Evolutionary conservation across 92 coral and sea anemone species (phyloP).

Genomic region (Metridium senile): DNA sequence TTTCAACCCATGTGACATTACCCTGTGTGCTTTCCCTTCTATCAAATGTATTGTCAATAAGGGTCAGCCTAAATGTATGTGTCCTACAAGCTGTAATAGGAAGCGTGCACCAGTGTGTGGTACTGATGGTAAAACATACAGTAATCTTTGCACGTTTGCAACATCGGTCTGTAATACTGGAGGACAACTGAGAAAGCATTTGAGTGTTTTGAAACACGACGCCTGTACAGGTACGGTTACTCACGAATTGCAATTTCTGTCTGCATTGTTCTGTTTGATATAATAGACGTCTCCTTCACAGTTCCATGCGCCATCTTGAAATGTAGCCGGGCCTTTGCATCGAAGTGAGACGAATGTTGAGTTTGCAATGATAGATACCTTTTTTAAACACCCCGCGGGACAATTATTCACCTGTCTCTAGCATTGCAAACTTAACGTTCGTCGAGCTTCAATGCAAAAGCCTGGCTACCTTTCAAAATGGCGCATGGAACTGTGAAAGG

Average conservation of each 20-base stretch:
- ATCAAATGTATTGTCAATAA: slow-evolving; percentile 67
- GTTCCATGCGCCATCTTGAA: too few species aligned
- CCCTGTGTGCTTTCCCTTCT: slow-evolving; percentile 67
- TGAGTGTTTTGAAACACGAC: not conserved
- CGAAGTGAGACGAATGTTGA: too few species aligned
- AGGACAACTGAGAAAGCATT: not conserved
- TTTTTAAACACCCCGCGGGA: too few species aligned
- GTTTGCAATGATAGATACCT: too few species aligned
- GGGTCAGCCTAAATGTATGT: slow-evolving; percentile 73
- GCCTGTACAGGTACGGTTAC: not conserved
- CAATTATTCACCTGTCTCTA: too few species aligned
- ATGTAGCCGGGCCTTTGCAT: too few species aligned
- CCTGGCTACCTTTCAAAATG: too few species aligned
- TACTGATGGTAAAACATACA: slow-evolving; percentile 63
- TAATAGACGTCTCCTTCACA: too few species aligned
- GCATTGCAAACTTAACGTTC: too few species aligned
- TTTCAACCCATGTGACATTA: slow-evolving; percentile 61
- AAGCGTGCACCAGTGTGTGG: slow-evolving; percentile 72
- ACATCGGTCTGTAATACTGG: not conserved
- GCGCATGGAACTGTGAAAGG: too few species aligned
- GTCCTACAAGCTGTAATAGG: slow-evolving; percentile 53
- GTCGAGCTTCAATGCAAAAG: too few species aligned
- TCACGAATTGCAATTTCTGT: not conserved
- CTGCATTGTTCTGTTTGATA: not conserved
- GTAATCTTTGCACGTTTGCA: slow-evolving; percentile 5